phyloP scores from a whole-genome alignment of 1,140 invertebrate species.

The Orussus abietinus region DNA sequence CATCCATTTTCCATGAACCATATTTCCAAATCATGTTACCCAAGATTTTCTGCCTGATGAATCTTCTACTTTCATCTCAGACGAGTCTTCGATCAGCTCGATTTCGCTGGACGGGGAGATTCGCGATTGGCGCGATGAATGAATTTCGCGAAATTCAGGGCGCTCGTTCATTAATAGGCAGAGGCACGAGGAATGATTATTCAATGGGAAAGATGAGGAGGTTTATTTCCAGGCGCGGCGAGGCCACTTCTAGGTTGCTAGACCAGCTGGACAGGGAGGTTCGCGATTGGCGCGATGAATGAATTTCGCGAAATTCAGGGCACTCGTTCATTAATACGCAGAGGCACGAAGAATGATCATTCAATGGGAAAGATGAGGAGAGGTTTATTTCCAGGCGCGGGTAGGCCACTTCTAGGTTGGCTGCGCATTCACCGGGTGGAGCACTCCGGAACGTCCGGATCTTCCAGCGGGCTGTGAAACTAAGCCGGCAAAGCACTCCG shows the following conservation, averaged over 20 bases:
- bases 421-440: conserved; percentile 16
- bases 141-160: conserved; percentile 16
- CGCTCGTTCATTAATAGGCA: not conserved
- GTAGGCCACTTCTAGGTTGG: conserved; percentile 7
- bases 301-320: conserved; percentile 16
- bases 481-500: conserved; percentile 20
- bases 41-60: no score
- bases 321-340: not conserved
- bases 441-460: conserved; percentile 9
- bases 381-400: conserved; percentile 10
- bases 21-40: no score
- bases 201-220: conserved; percentile 20
- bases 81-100: no score
- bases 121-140: no score
- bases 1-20: no score
- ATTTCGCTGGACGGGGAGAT: no score
- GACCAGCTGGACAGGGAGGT: no score
- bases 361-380: conserved; percentile 21
- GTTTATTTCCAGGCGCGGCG: conserved; percentile 10
- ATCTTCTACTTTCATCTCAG: no score
- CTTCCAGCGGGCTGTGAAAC: conserved; percentile 16
- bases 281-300: no score
- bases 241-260: conserved; percentile 5
- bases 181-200: conserved; percentile 24
- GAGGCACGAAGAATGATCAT: conserved; percentile 24